Base-by-base conservation (phyloP, 2,113 vertebrate genomes). In the Chlorodrepanis virens region DNA sequence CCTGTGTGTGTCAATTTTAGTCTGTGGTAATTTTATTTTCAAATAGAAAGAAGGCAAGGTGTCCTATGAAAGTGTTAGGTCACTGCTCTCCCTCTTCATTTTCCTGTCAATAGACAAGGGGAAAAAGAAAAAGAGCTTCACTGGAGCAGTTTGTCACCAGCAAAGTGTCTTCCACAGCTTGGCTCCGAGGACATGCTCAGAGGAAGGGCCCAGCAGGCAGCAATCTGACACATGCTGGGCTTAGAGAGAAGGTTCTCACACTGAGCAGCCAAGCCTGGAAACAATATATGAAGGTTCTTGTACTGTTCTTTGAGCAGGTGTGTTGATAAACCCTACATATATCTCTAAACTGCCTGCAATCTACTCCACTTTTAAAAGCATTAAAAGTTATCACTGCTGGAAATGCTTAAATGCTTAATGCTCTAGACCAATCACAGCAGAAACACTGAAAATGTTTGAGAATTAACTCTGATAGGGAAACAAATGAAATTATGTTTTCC, bases 21-120 rank as follows among this genome's bases (percentile, higher is more conserved):
- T 54, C 52, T 56, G 21, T 12, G 7, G 27, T 64, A 88, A 82
- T 71, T 95, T 95, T 54, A 59, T 93, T 89, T 78, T 60, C 33
- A 71, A 59, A 63, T 27, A 54, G 28, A 70, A 49, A 40, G 54
- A 75, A 79, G 11, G 37, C 59, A 86, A 53, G 14, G 12, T 28
- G 9, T 90, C 22, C 52, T 75, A 20, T 61, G 40, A 94, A 67
- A n/a, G 33, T 22, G 6, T 63, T 56, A 76, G 35, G 20, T 70
- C 31, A 17, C 47, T 54, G 9, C 5, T 82, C 7, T 28, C 19
- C 9, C 16, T 63, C 35, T 63, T 91, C 7, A 31, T 91, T 77
- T 78, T 90, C 31, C 31, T 69, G 67, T 65, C 40, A 96, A 33
- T 37, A 57, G 85, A 42, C 8, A 53, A 59, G 23, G 35, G 49